Base-by-base conservation (phyloP, 2,888 invertebrate species). In the Agrotis clavis region DNA sequence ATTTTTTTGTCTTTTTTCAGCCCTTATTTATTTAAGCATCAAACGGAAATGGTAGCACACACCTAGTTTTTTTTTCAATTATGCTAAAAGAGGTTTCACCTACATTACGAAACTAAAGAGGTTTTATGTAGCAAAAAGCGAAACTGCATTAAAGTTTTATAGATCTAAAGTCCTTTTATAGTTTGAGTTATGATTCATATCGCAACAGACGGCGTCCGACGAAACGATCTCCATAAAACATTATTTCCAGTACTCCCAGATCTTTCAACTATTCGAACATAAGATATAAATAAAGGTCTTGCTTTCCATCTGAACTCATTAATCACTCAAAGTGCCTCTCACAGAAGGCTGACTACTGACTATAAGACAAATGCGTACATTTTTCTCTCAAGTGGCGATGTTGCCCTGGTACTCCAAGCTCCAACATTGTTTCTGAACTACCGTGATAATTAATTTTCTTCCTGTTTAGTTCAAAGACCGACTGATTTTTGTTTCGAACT, bases 361-460 rank as follows among this genome's bases (percentile, higher is more conserved):
- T 74, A 61, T 54, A 74, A 82, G 87, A 86, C 86, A 84, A 86
- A 86, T 87, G 87, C 64, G 79, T 80, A 80, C 84, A 86, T 85
- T 87, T 84, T 82, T 86, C 84, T 78, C 65, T 78, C 65, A 59
- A 84, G 81, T 79, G 81, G 83, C 76, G 81, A 79, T 71, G 77
- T 74, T 77, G 82, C 67, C 71, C 48, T 79, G 64, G 77, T 77
- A 75, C 71, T 63, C 61, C 60, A 13, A 41, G 74, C 71, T 63
- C 61, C 60, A 13, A 41, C 71, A 82, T 84, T 82, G 76, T 76
- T 82, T 81, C 79, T 69, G 60, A 67, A 68, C 57, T 72, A 59
- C 54, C 60, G 61, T 57, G 51, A 72, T 75, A 75, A 86, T 84
- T 84, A 86, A 86, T 86, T 76, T 61, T 60, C 71, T 71, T 74